Base-by-base conservation (phyloP, 2,797 vertebrate genomes). In the Hybognathus amarus region DNA sequence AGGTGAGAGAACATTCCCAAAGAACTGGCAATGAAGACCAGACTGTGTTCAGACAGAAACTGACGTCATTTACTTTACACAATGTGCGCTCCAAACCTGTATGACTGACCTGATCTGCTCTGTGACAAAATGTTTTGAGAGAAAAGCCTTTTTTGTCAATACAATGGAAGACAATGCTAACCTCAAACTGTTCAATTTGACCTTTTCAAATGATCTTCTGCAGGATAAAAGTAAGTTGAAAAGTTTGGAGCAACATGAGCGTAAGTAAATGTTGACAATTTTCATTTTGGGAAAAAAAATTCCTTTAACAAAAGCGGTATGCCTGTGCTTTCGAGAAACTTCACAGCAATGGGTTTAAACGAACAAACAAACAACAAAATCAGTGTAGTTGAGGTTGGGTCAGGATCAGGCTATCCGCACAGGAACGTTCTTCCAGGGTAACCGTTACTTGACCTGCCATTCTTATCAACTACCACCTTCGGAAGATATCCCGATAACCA, bases 1-100 rank as follows among this genome's bases (percentile, higher is more conserved):
- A 68, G 73, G 63, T 77, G 64, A 77, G 64, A 76, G n/a, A 82
- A 82, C 40, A n/a, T 15, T 82, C 70, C 54, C 59, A 54, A 52
- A 69, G 38, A 67, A 77, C 36, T 56, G 59, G 36, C 12, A 10
- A 69, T 70, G 66, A 77, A 59, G 64, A 77, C 52, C 36, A 83
- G 64, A 59, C 63, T 15, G 36, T 38, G 69, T 47, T 54, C 36
- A 66, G 61, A 45, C 10, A 61, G 59, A 27, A 27, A 61, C 24
- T 30, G 12, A 27, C 24, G 27, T 24, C 0, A 13, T 27, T 61
- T 24, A 27, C 11, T 15, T n/a, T 6, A 61, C 11, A 12, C n/a
- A 0, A 61, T 15, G 13, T 27, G n/a, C 12, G 24, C n/a, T 27
- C 59, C 12, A 61, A 61, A 61, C 5, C 24, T 6, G 2, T 7